Percentiles rank a stretch among this genome's conserved stretches.
These are phyloP conservation scores for Clarias platycephalus DNA, from an alignment of 2,797 vertebrate genomes.

Conservation along the genomic window DNA sequence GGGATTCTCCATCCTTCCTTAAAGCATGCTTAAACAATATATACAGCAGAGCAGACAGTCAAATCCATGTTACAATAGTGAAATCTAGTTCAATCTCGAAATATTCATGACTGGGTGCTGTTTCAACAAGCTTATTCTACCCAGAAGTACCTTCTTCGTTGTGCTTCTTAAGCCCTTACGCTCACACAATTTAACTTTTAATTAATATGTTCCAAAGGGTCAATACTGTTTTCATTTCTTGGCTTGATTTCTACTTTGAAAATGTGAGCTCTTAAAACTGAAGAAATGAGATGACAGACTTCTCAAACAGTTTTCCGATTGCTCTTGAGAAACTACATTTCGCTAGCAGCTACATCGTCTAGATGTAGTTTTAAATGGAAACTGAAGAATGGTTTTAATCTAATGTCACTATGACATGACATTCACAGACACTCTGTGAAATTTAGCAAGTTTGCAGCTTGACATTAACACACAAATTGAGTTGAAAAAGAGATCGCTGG, in stretches of 20 bases:
- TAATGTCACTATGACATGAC: conserved; percentile 20
- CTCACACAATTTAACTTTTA: background rate
- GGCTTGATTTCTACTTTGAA: background rate
- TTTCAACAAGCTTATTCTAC: background rate
- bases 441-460: conserved; percentile 15
- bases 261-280: background rate
- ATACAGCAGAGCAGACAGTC: background rate
- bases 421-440: background rate
- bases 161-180: background rate
- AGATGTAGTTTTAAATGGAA: conserved; percentile 4
- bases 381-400: conserved; percentile 17
- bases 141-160: background rate
- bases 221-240: background rate
- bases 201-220: background rate
- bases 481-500: background rate
- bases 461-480: background rate
- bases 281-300: background rate
- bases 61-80: background rate
- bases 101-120: background rate
- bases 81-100: background rate
- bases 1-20: background rate
- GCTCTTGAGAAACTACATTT: background rate
- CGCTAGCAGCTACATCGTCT: background rate
- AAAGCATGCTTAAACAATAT: background rate
- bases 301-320: background rate